Evolutionary conservation across 2,888 invertebrate species (phyloP).

Genomic region (Ormyrus pomaceus): DNA sequence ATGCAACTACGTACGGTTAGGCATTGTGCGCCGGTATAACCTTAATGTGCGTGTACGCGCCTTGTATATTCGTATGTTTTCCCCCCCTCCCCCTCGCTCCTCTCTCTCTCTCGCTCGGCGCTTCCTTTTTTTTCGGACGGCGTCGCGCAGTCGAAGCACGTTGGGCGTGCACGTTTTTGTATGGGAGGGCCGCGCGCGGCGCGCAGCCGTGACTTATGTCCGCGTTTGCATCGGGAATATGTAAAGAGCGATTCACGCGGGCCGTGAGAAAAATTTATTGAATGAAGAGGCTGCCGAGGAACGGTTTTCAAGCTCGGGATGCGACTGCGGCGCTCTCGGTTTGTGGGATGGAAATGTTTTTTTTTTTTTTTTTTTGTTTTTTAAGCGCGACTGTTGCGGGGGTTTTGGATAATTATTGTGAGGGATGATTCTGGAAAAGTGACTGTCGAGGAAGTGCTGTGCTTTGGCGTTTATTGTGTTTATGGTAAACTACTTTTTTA

Average conservation of each 20-base stretch:
- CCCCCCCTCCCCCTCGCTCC: constrained; percentile 6
- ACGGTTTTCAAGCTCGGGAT: background rate
- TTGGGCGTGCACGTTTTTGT: constrained; percentile 49
- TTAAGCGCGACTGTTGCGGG: too few relatives aligned
- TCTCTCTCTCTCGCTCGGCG: background rate
- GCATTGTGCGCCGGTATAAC: background rate
- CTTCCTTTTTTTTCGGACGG: constrained; percentile 4
- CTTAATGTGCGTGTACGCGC: constrained; percentile 26
- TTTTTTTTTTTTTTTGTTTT: too few relatives aligned
- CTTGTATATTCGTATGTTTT: constrained; percentile 20
- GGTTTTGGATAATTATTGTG: too few relatives aligned
- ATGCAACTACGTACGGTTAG: background rate
- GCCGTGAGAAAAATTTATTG: constrained; percentile 51
- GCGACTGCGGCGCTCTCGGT: background rate
- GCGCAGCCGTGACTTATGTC: constrained; percentile 49
- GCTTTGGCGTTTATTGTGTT: too few relatives aligned
- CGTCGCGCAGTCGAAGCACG: constrained; percentile 48
- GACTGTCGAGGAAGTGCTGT: too few relatives aligned
- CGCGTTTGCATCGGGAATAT: constrained; percentile 55
- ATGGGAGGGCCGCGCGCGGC: constrained; percentile 4
- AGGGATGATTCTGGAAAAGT: too few relatives aligned
- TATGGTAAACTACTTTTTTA: too few relatives aligned
- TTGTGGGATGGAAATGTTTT: background rate
- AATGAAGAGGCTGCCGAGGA: constrained; percentile 38
- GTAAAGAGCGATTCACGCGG: constrained; percentile 49